Conservation (phyloP, 2,888 invertebrate genomes). For the Podabrus alpinus region DNA sequence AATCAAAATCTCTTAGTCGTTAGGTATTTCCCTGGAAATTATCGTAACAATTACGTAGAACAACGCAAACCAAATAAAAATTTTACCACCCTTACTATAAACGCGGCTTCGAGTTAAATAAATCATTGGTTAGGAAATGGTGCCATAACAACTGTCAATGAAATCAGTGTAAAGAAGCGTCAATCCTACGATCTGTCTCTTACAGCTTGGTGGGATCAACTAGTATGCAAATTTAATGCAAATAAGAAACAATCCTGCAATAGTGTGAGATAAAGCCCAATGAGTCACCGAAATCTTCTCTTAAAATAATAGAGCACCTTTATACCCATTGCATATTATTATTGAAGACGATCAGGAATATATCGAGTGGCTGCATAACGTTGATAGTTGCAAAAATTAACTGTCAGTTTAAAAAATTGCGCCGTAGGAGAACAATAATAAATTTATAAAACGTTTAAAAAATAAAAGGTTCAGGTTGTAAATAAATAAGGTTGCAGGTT, state of each 20-base stretch:
- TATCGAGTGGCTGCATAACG: background rate
- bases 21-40: background rate
- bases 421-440: background rate
- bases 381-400: too few species aligned
- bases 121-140: slow-evolving; percentile 18
- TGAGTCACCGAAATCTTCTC: slow-evolving; percentile 35
- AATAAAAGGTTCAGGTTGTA: background rate
- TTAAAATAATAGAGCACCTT: slow-evolving; percentile 28
- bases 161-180: slow-evolving; percentile 25
- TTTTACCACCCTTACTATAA: background rate
- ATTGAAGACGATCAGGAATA: background rate
- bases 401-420: too few species aligned
- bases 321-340: slow-evolving; percentile 7
- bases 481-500: background rate
- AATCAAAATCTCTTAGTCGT: background rate
- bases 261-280: slow-evolving; percentile 32
- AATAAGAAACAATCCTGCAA: slow-evolving; percentile 26
- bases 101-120: slow-evolving; percentile 6
- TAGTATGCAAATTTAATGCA: slow-evolving; percentile 36
- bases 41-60: background rate
- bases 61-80: background rate
- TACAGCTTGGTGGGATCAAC: slow-evolving; percentile 33
- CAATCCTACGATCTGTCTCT: slow-evolving; percentile 31
- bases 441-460: background rate
- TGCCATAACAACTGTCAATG: slow-evolving; percentile 24